Evolutionary conservation across 2,888 invertebrate genomes (phyloP), one percentile per base, ranked within the genome.

Genomic region (Brachynemurus nebulosus): DNA sequence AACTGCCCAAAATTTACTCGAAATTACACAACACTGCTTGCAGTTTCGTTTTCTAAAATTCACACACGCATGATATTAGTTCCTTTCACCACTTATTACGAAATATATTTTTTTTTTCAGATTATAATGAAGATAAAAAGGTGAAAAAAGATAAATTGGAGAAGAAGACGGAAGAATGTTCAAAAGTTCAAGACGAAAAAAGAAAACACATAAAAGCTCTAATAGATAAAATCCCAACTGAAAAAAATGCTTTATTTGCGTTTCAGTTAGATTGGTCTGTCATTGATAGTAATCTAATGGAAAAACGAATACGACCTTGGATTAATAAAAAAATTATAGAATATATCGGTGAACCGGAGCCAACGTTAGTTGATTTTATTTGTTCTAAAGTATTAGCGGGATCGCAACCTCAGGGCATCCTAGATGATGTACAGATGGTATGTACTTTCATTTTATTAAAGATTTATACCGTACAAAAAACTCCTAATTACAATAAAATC

Each of bases 291-390:
- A 67, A 68, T 49, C 68, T 85, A 55, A 95, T 97, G 90, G 93
- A 96, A 63, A 86, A 86, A 62, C 82, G 96, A 64, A 95, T 99
- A 62, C 80, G 92, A 50, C 97, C 98, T 37, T 99, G 98, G 98
- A 95, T 99, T 56, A 95, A 95, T 68, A 99, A 97, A 70, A 99
- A 99, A 71, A 96, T 99, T 46, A 86, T 95, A 51, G 97, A 98
- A 68, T 98, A 97, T 68, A 96, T 99, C 61, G 97, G 98, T 27
- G 98, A 99, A 68, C 97, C 97, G 14, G 98, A 98, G 66, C 90
- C 91, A 21, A 92, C 95, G 11, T 70, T 98, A 43, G 93, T 96
- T n/a, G 96, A 97, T 70, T 98, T 98, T 69, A 97, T 99, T 62
- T 97, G 96, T 69, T 91, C 93, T 58, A 97, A 97, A 72, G 90